Evolutionary conservation across 2,888 invertebrate species (phyloP), one percentile per base, ranked within the genome.

Genomic region (Odontocerum albicorne): DNA sequence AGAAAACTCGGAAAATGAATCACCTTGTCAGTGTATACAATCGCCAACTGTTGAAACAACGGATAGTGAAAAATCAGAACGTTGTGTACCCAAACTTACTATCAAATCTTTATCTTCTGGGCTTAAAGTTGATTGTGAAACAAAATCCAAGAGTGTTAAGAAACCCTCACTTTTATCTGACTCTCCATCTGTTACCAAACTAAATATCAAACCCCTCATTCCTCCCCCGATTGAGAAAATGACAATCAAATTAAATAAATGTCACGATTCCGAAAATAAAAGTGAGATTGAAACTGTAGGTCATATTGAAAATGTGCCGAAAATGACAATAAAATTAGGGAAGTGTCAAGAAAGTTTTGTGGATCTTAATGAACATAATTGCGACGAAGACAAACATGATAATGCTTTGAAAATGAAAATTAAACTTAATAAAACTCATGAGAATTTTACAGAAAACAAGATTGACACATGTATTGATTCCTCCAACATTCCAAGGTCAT

Each of bases 1-100:
- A 4, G 79, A 77, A 66, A 78, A 73, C 64, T 77, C 78, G 53
- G 77, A 78, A 68, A 78, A 75, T 77, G 82, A 71, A 68, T 79
- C 65, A 64, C 73, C 72, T 62, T 80, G 74, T 62, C 72, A 73
- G 50, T 73, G 74, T 52, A 77, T 72, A 61, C 74, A 73, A 65
- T 67, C 74, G 33, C 75, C 75, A 50, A 65, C 72, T 39, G 74
- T 75, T 32, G 75, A 77, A 64, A 74, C 45, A 21, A 45, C 44
- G 1, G 55, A 50, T 3, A 27, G 38, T 17, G 60, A 39, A 33
- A 47, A 20, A 44, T 32, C 27, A 22, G 49, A 45, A 42, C 46
- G 22, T 31, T 49, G 64, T 13, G 64, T 72, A 55, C 66, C 69
- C 33, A 73, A 73, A 61, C 40, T 69, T 12, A 67, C 67, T 17